phyloP scores from a whole-genome alignment of 2,113 vertebrate genomes.

The Gobio gobio region DNA sequence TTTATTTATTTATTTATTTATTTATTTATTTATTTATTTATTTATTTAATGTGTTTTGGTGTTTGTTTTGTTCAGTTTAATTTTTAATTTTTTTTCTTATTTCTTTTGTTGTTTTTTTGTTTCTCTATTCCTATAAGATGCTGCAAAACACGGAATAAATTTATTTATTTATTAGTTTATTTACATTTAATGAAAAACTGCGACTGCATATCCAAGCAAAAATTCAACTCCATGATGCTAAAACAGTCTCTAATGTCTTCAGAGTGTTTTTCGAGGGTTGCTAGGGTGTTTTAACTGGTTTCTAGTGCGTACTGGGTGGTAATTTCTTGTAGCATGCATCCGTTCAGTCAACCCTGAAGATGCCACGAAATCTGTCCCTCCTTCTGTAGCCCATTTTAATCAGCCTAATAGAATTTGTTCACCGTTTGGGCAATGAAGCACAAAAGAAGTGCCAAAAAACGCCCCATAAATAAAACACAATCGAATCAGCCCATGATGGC shows the following conservation, averaged over 20 bases:
- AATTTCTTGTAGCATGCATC: background rate
- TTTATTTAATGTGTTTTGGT: background rate
- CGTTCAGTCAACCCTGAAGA: background rate
- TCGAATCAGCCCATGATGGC: slow-evolving; percentile 44
- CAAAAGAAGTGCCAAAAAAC: slow-evolving; percentile 53
- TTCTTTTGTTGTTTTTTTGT: background rate
- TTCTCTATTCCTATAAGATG: background rate
- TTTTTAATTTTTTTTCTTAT: background rate
- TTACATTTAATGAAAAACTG: background rate
- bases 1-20: too few relatives aligned
- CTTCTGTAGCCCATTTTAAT: slow-evolving; percentile 39
- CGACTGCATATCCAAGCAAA: background rate
- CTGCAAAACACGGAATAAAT: background rate
- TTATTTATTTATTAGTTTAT: background rate
- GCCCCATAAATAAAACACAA: slow-evolving; percentile 52
- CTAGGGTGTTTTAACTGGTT: background rate
- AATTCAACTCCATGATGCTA: background rate
- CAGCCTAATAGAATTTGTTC: slow-evolving; percentile 50
- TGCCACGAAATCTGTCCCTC: background rate
- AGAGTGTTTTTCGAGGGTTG: background rate
- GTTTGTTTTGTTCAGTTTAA: background rate
- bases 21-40: too few relatives aligned
- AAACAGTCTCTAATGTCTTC: background rate
- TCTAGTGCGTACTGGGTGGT: background rate
- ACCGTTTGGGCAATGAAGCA: slow-evolving; percentile 30